phyloP scores from a whole-genome alignment of 2,113 vertebrate genomes.

The Ictalurus punctatus region DNA sequence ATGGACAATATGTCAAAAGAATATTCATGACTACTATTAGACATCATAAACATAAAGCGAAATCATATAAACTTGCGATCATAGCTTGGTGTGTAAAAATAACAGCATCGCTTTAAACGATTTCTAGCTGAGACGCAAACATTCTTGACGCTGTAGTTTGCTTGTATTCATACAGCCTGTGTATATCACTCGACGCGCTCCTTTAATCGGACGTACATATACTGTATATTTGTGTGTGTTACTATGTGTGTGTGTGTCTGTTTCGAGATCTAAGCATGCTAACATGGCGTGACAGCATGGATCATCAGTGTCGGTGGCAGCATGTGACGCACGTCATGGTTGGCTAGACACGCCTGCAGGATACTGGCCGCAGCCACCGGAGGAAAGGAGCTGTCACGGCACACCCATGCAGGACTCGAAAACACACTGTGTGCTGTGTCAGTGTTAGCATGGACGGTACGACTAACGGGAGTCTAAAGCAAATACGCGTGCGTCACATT shows the following conservation, averaged over 20 bases:
- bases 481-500: neutral
- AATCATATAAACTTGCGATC: neutral
- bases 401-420: neutral
- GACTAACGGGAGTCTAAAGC: neutral
- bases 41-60: neutral
- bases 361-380: neutral
- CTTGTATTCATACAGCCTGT: neutral
- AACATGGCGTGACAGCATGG: slow-evolving; percentile 66
- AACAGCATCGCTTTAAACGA: neutral
- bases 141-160: neutral
- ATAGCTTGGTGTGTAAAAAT: neutral
- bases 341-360: slow-evolving; percentile 13
- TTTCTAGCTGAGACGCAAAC: neutral
- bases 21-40: neutral
- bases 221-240: neutral
- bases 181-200: neutral
- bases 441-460: neutral
- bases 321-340: slow-evolving; percentile 29
- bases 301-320: neutral
- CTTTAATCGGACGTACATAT: slow-evolving; percentile 19
- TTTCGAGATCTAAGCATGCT: slow-evolving; percentile 58
- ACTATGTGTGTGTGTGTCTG: slow-evolving; percentile 36
- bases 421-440: neutral
- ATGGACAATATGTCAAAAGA: neutral
- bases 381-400: neutral